Evolutionary conservation across 2,797 vertebrate species (phyloP).

Genomic region (Muraenolepis orangiensis): DNA sequence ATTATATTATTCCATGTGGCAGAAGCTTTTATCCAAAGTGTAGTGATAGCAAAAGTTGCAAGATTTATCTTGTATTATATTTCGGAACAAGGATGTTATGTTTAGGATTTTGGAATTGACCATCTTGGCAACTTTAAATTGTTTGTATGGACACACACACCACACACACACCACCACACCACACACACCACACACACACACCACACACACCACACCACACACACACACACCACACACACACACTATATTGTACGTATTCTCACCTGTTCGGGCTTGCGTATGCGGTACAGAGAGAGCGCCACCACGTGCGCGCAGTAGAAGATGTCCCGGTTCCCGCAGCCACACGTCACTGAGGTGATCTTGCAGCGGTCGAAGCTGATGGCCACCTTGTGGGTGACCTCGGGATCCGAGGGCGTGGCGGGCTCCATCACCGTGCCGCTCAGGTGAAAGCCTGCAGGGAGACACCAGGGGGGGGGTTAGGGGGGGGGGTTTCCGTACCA

Average conservation of each 20-base stretch:
- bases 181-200: too few relatives aligned
- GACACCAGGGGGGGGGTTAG: constrained; percentile 10
- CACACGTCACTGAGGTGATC: constrained; percentile 97
- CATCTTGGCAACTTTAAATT: too few relatives aligned
- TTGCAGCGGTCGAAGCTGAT: constrained; percentile 99
- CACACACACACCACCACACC: too few relatives aligned
- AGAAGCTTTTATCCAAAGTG: too few relatives aligned
- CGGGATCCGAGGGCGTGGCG: constrained; percentile 83
- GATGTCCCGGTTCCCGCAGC: constrained; percentile 97
- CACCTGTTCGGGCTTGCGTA: constrained; percentile 96
- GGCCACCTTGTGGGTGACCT: constrained; percentile 94
- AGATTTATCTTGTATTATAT: too few relatives aligned
- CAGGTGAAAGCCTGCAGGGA: constrained; percentile 88
- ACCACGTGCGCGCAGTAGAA: constrained; percentile 98
- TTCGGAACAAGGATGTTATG: too few relatives aligned
- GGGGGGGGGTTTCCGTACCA: neutral
- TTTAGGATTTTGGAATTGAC: too few relatives aligned
- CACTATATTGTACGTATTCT: constrained; percentile 22
- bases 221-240: too few relatives aligned
- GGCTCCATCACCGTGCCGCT: constrained; percentile 95
- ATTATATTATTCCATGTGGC: too few relatives aligned
- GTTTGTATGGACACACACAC: too few relatives aligned
- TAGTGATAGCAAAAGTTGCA: too few relatives aligned
- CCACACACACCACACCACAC: too few relatives aligned
- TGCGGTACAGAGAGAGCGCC: constrained; percentile 95